Evolutionary conservation across 2,888 invertebrate genomes (phyloP).

Genomic region (Netelia melanura): DNA sequence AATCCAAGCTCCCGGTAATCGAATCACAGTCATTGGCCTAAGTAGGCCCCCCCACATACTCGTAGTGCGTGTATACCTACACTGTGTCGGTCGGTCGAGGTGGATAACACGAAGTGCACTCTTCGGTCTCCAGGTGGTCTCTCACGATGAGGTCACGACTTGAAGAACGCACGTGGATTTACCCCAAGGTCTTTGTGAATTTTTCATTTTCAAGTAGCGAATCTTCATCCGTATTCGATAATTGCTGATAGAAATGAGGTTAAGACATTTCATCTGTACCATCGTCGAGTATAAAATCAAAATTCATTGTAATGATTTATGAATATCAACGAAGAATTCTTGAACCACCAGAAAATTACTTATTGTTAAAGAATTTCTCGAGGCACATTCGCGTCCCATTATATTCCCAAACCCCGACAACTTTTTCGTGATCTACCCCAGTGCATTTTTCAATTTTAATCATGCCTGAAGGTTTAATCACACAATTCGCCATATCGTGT

Average conservation of each 20-base stretch:
- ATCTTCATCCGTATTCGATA: background rate
- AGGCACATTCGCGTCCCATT: too few relatives aligned
- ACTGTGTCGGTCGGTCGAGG: slow-evolving; percentile 39
- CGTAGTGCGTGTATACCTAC: slow-evolving; percentile 39
- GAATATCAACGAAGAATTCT: background rate
- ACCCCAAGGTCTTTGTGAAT: slow-evolving; percentile 14
- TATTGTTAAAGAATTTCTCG: too few relatives aligned
- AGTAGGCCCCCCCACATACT: slow-evolving; percentile 70
- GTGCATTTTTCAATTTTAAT: background rate
- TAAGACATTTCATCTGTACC: background rate
- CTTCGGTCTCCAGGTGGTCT: slow-evolving; percentile 54
- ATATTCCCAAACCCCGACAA: background rate
- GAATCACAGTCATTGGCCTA: slow-evolving; percentile 72
- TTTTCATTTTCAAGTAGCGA: slow-evolving; percentile 41
- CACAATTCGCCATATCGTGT: background rate
- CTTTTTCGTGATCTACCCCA: background rate
- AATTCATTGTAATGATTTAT: background rate
- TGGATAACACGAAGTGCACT: slow-evolving; percentile 26
- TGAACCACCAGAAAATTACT: too few relatives aligned
- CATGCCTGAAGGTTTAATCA: background rate
- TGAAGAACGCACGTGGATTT: slow-evolving; percentile 37
- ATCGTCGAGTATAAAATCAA: background rate
- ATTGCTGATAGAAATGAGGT: background rate
- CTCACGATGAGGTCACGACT: slow-evolving; percentile 58
- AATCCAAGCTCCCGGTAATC: slow-evolving; percentile 77